Base-by-base conservation (phyloP, 1,140 invertebrate species). In the Drosophila orena region DNA sequence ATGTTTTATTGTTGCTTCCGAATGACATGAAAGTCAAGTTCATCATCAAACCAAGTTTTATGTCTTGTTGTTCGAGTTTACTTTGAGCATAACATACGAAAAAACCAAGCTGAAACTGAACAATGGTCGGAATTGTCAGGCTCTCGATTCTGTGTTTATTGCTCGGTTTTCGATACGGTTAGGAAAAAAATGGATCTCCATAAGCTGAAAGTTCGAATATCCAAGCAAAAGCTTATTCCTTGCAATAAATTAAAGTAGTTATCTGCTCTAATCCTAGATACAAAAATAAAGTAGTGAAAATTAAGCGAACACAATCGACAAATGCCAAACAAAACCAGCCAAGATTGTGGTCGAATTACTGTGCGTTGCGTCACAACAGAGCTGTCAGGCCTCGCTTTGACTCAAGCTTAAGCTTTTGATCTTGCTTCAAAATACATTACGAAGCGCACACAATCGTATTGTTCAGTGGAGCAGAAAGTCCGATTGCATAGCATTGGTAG, bases 391-490 rank as follows among this genome's bases (percentile, higher is more conserved):
- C 46, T 30, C 37, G 34, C 70, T 37, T 30, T 6, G 34, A 38
- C 42, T 10, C n/a, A 54, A 64, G 50, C 58, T 5, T 34, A 15
- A 65, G 17, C 43, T 22, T 46, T 59, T 37, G 38, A 55, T 43
- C 15, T 24, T 34, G 49, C 49, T 53, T 30, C 30, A 10, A 30
- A 30, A 8, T 30, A 37, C 37, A 46, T 27, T 47, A 46, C 56
- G 47, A 61, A 44, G 52, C 43, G 57, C 62, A 70, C 56, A 59
- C 57, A 65, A 54, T 77, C 54, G 60, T 56, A 75, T 69, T 89
- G 79, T 66, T 89, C 76, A 83, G 66, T 89, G 66, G 79, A 84
- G 83, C 79, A 77, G 66, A 86, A 83, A 89, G 74, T 68, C 58
- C 47, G 60, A 75, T 43, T 75, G 59, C 54, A 55, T 14, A 53